Evolutionary conservation across 1,140 invertebrate species (phyloP), one percentile per base, ranked within the genome.

Genomic region (Pemphigus obesinymphae): DNA sequence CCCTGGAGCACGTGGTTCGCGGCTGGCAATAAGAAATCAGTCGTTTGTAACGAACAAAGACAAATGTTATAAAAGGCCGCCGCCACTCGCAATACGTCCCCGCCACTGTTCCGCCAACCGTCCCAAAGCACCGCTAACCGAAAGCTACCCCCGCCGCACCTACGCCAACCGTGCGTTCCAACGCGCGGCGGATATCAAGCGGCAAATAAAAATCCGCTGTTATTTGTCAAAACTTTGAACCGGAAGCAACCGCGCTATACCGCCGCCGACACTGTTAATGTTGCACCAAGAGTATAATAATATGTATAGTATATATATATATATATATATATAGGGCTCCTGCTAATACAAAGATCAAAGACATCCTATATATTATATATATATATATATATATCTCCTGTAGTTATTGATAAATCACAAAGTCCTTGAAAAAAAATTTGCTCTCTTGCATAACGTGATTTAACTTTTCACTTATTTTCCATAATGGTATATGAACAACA

Each of bases 41-140:
- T 82, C 82, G 82, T 82, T 82, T 50, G 82, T 82, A 76, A 82
- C 82, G 82, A 82, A 82, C 75, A 82, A 82, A 82, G 82, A 82
- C 82, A 82, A 82, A 82, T 82, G 82, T 82, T 80, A 80, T 80
- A 80, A 82, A 82, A 82, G 63, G 58, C 58, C 48, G 48, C 61
- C 48, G 82, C 82, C 73, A 45, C 75, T 78, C 48, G 17, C 73
- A 43, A 55, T 0, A 23, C 37, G 37, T 29, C 55, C n/a, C 8
- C 31, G 5, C 53, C 34, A 7, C 29, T 13, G 20, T 11, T 29
- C 26, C 55, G 15, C 50, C 4, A 23, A 37, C 15, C 75, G 23
- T 20, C 8, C 15, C n/a, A 15, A n/a, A 13, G 20, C 48, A 23
- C 29, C 34, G 17, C 63, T 66, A 37, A 23, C 63, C 34, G 20